Evolutionary conservation across 1,140 invertebrate genomes (phyloP).

Genomic region (Drosophila sulfurigaster): DNA sequence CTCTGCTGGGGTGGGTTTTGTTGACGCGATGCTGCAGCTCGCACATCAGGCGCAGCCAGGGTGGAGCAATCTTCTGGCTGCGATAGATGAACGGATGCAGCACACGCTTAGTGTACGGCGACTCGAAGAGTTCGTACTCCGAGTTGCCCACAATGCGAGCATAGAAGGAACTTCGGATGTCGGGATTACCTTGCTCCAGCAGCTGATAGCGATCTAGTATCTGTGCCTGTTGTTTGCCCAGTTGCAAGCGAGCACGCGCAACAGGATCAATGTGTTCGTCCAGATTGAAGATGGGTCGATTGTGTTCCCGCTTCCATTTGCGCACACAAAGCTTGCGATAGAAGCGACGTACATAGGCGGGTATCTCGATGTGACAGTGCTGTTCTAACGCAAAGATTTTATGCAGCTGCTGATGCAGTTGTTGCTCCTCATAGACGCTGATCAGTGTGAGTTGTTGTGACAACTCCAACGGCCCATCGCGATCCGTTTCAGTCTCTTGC

Average conservation of each 20-base stretch:
- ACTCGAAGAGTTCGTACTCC: slow-evolving; percentile 79
- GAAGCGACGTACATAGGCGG: slow-evolving; percentile 85
- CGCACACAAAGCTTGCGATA: slow-evolving; percentile 88
- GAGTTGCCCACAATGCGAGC: slow-evolving; percentile 64
- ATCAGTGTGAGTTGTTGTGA: slow-evolving; percentile 79
- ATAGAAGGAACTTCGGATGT: slow-evolving; percentile 62
- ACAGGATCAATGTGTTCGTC: slow-evolving; percentile 83
- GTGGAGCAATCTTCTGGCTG: slow-evolving; percentile 63
- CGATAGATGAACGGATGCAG: slow-evolving; percentile 83
- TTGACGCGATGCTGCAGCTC: slow-evolving; percentile 72
- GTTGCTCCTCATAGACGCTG: slow-evolving; percentile 87
- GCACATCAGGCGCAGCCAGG: slow-evolving; percentile 83
- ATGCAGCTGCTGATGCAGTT: slow-evolving; percentile 85
- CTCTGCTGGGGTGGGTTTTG: slow-evolving; percentile 77
- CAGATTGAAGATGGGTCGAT: slow-evolving; percentile 87
- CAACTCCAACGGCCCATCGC: background rate
- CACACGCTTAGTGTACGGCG: slow-evolving; percentile 74
- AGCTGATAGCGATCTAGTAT: slow-evolving; percentile 85
- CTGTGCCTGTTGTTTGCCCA: slow-evolving; percentile 60
- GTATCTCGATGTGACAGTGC: slow-evolving; percentile 64
- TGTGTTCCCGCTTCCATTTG: slow-evolving; percentile 87
- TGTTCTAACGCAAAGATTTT: slow-evolving; percentile 59
- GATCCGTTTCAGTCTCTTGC: slow-evolving; percentile 38
- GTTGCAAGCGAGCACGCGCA: slow-evolving; percentile 28
- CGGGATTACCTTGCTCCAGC: slow-evolving; percentile 51